A percentile compares a stretch with the other conserved stretches of the same genome.
Evolutionary conservation across 2,797 vertebrate species (phyloP).

Genomic region (Paedocypris micromegethes): DNA sequence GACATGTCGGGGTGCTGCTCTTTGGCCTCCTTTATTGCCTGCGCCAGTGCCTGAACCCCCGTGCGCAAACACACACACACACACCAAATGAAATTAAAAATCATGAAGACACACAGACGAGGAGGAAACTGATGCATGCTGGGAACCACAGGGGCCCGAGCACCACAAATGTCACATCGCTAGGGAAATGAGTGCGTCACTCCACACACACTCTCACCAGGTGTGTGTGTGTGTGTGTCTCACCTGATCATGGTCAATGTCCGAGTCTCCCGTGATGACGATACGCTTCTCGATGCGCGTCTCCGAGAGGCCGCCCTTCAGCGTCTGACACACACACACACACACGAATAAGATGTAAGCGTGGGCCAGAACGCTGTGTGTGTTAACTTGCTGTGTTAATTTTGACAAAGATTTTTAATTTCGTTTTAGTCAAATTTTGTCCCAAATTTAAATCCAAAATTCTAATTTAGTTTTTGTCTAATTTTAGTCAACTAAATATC

Average conservation of each 20-base stretch:
- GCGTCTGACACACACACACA: constrained; percentile 68
- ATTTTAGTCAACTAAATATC: too few species aligned
- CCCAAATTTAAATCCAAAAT: too few species aligned
- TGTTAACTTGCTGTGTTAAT: background rate
- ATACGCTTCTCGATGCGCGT: constrained; percentile 99
- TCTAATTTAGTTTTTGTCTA: too few species aligned
- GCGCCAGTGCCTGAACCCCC: constrained; percentile 84
- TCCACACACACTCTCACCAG: background rate
- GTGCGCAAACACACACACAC: constrained; percentile 24
- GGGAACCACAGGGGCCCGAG: background rate
- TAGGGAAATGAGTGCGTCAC: background rate
- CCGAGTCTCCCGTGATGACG: constrained; percentile 94
- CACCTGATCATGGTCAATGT: constrained; percentile 97
- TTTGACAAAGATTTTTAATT: too few species aligned
- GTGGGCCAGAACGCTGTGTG: too few species aligned
- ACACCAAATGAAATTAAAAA: constrained; percentile 44
- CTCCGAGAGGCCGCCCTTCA: constrained; percentile 95
- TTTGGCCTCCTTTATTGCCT: constrained; percentile 99
- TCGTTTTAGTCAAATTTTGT: too few species aligned
- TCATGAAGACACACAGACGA: constrained; percentile 12
- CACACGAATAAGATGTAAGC: background rate
- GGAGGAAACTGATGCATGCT: background rate
- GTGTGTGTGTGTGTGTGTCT: constrained; percentile 41
- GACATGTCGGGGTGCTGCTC: constrained; percentile 99
- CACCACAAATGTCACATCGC: constrained; percentile 22